These are phyloP conservation scores for Panthera tigris DNA, from an alignment of 2,113 vertebrate genomes.

Conservation along the genomic window DNA sequence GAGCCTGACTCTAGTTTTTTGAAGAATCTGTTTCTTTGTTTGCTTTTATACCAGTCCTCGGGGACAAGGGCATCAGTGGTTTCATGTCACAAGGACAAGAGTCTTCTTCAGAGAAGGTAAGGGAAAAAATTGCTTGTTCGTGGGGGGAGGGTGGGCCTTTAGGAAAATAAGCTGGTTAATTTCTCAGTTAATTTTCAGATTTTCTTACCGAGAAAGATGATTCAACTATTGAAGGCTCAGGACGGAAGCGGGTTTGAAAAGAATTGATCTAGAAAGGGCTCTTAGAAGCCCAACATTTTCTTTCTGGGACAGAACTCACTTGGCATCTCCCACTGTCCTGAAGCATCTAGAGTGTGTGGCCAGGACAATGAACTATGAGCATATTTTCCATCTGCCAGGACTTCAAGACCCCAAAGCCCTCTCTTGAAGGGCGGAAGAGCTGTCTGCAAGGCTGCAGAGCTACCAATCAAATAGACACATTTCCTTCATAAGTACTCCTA, in stretches of 20 bases:
- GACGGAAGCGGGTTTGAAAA: background rate
- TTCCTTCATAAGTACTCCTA: background rate
- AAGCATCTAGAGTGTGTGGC: background rate
- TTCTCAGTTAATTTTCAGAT: background rate
- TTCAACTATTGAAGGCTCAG: background rate
- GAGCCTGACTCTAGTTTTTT: background rate
- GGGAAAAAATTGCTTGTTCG: background rate
- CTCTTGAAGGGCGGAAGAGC: background rate
- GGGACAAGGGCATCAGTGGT: background rate
- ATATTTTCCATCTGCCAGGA: background rate
- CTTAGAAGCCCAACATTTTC: too few species aligned
- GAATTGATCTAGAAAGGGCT: background rate
- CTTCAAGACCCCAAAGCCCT: background rate
- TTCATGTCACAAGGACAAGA: background rate
- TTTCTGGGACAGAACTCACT: background rate
- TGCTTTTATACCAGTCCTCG: background rate
- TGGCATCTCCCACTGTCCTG: background rate
- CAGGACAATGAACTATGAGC: background rate
- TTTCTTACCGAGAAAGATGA: background rate
- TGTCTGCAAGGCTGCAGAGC: background rate
- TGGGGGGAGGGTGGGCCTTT: background rate
- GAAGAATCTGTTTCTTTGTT: background rate
- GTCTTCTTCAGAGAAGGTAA: background rate
- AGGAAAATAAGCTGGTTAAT: background rate
- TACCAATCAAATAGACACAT: background rate